phyloP scores from a whole-genome alignment of 2,113 vertebrate species.

The Rallus limicola region DNA sequence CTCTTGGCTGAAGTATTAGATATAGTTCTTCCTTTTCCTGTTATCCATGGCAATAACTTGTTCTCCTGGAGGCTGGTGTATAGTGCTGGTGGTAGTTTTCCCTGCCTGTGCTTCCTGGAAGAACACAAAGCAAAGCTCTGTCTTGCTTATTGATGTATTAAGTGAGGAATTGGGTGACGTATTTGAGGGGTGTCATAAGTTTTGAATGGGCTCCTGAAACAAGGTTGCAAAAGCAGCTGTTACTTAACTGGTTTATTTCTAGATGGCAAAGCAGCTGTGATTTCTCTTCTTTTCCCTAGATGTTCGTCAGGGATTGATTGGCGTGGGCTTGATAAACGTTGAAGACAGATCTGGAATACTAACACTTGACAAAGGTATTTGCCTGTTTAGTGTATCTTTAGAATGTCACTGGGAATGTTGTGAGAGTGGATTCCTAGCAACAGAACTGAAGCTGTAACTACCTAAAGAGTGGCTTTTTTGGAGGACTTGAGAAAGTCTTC shows the following conservation, averaged over 20 bases:
- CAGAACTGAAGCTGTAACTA: not conserved
- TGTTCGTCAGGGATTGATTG: conserved; percentile 92
- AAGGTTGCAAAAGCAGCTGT: not conserved
- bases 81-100: not conserved
- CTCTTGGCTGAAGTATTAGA: not conserved
- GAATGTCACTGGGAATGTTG: not conserved
- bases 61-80: not conserved
- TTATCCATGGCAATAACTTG: not conserved
- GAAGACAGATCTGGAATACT: conserved; percentile 92
- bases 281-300: conserved; percentile 74
- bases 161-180: not conserved
- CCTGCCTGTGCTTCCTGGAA: not conserved
- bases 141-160: not conserved
- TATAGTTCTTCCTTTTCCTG: not conserved
- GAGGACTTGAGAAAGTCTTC: not conserved
- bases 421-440: not conserved
- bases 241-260: not conserved
- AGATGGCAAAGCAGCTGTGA: not conserved
- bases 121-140: not conserved
- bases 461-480: not conserved
- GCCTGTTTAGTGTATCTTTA: not conserved
- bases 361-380: conserved; percentile 93
- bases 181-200: not conserved
- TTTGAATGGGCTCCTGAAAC: not conserved
- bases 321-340: conserved; percentile 93